Percentiles rank a stretch among this genome's conserved stretches.
These are phyloP conservation scores for Antedon bifida DNA, from an alignment of 35 echinoderm and acorn worm species.

Conservation along the genomic window DNA sequence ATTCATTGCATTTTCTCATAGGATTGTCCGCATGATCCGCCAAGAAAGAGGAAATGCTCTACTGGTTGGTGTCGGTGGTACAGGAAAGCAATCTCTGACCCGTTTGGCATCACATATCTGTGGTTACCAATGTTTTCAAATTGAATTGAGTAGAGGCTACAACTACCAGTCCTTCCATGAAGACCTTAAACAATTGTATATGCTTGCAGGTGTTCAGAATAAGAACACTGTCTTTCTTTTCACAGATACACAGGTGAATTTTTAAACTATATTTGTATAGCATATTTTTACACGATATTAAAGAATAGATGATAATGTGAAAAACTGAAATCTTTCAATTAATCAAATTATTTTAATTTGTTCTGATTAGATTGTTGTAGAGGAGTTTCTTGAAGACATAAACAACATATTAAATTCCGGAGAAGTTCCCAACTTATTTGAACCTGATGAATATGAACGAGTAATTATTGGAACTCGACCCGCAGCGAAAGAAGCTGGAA, in stretches of 20 bases:
- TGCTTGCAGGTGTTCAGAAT: constrained; percentile 77
- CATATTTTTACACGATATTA: background rate
- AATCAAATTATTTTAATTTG: too few relatives aligned
- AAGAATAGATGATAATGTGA: background rate
- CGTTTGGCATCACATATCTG: constrained; percentile 85
- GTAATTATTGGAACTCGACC: constrained; percentile 69
- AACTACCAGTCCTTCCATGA: constrained; percentile 92
- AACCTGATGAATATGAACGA: constrained; percentile 78
- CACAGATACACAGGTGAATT: constrained; percentile 82
- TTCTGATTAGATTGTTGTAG: constrained; percentile 65
- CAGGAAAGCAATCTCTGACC: constrained; percentile 82
- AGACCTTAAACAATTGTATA: constrained; percentile 91
- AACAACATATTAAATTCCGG: constrained; percentile 99
- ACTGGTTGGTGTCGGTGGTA: constrained; percentile 88
- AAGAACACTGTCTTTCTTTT: constrained; percentile 91
- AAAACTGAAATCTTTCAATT: background rate
- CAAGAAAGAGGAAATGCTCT: constrained; percentile 92
- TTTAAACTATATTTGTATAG: background rate
- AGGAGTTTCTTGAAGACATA: constrained; percentile 96
- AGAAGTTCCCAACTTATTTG: constrained; percentile 86
- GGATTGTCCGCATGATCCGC: constrained; percentile 92
- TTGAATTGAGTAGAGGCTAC: constrained; percentile 73
- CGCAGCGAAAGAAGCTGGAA: constrained; percentile 76
- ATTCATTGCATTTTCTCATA: background rate
- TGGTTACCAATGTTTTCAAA: constrained; percentile 95